Conservation (phyloP, 2,113 vertebrate genomes). For the Cathartes aura region DNA sequence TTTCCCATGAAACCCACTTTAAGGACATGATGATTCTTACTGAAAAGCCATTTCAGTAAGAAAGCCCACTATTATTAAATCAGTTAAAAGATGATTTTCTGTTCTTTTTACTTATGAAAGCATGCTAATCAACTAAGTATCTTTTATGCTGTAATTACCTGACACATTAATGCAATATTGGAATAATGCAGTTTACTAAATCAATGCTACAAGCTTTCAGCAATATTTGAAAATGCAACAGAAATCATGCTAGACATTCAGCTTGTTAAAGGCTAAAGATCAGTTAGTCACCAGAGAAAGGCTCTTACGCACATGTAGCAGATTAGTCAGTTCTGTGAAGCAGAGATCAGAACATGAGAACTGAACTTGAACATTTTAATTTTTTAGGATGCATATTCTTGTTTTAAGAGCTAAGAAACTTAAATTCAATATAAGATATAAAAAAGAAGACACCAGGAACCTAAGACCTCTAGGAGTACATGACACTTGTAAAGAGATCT, state of each 20-base stretch:
- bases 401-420: background rate
- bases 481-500: background rate
- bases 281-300: background rate
- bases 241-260: background rate
- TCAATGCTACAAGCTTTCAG: background rate
- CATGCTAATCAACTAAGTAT: background rate
- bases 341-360: background rate
- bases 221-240: background rate
- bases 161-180: background rate
- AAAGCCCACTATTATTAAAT: background rate
- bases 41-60: background rate
- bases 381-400: background rate
- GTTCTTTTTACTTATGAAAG: background rate
- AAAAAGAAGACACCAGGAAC: background rate
- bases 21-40: background rate
- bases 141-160: background rate
- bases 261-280: background rate
- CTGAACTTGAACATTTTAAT: background rate
- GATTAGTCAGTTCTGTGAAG: background rate
- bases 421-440: background rate
- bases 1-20: background rate
- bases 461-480: background rate
- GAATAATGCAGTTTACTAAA: background rate
- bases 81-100: background rate
- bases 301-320: background rate